These are phyloP conservation scores for Malthinus seriepunctatus DNA, from an alignment of 2,888 invertebrate species.

Conservation along the genomic window DNA sequence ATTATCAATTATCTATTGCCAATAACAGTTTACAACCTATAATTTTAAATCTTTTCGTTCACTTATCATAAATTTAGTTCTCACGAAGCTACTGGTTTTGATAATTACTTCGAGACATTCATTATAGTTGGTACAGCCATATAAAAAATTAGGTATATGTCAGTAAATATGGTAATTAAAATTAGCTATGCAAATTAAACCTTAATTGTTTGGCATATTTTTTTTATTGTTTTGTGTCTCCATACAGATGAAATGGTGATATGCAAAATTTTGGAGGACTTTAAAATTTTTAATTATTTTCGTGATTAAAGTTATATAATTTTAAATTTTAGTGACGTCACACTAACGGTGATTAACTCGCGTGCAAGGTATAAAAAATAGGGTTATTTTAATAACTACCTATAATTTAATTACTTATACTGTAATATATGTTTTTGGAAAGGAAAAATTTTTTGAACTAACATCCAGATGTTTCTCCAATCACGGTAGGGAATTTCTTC, in stretches of 20 bases:
- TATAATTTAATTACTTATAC: slow-evolving; percentile 12
- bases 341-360: slow-evolving; percentile 8
- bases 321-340: slow-evolving; percentile 9
- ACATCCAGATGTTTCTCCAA: too few species aligned
- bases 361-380: slow-evolving; percentile 8
- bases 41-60: too few species aligned
- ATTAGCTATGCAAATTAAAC: slow-evolving; percentile 2
- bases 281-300: slow-evolving; percentile 5
- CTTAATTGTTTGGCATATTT: slow-evolving; percentile 5
- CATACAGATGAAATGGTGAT: slow-evolving; percentile 5
- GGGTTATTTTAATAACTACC: slow-evolving; percentile 13
- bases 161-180: slow-evolving; percentile 7
- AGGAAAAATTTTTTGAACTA: too few species aligned
- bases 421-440: too few species aligned
- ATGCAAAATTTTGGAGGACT: slow-evolving; percentile 18
- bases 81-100: background rate
- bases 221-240: background rate
- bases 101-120: background rate
- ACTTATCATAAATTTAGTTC: background rate
- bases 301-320: slow-evolving; percentile 12
- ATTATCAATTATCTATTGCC: too few species aligned
- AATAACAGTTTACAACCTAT: too few species aligned
- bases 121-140: background rate
- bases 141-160: slow-evolving; percentile 1
- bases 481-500: too few species aligned